phyloP scores from a whole-genome alignment of 2,888 invertebrate genomes.

The Idaea aversata region DNA sequence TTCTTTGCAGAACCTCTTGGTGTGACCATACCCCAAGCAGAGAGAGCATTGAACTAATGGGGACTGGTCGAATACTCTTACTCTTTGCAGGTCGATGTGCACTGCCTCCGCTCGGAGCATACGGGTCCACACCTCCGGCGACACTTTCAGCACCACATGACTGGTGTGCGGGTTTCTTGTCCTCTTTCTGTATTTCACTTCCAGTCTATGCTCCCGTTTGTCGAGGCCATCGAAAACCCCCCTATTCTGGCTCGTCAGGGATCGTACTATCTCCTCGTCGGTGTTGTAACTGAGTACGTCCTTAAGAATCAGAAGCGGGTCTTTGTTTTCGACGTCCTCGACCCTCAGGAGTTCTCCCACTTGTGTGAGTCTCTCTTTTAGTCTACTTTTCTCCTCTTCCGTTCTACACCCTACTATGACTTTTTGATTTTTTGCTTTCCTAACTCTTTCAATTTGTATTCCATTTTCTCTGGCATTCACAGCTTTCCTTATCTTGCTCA shows the following conservation, averaged over 20 bases:
- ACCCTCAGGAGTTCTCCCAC: not conserved
- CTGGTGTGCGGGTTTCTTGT: too few species aligned
- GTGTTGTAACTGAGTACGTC: slow-evolving; percentile 3
- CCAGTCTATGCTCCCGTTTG: too few species aligned
- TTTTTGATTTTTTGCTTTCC: slow-evolving; percentile 13
- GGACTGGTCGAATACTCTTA: too few species aligned
- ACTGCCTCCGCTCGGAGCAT: too few species aligned
- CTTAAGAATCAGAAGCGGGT: slow-evolving; percentile 10
- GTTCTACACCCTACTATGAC: slow-evolving; percentile 9
- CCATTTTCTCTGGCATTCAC: slow-evolving; percentile 8
- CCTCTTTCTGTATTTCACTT: too few species aligned
- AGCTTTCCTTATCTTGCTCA: slow-evolving; percentile 7
- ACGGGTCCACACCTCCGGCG: too few species aligned
- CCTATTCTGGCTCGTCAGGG: slow-evolving; percentile 11
- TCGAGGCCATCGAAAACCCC: slow-evolving; percentile 2
- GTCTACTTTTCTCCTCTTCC: slow-evolving; percentile 4
- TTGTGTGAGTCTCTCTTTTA: not conserved
- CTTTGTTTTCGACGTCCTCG: slow-evolving; percentile 10
- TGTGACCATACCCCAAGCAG: too few species aligned
- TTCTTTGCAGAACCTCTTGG: too few species aligned
- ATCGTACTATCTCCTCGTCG: slow-evolving; percentile 6
- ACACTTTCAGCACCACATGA: too few species aligned
- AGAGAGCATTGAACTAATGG: too few species aligned
- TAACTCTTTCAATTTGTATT: slow-evolving; percentile 6
- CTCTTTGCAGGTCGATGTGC: too few species aligned